Conservation (phyloP, 2,888 invertebrate genomes). For the Macrostomum cliftonense region DNA sequence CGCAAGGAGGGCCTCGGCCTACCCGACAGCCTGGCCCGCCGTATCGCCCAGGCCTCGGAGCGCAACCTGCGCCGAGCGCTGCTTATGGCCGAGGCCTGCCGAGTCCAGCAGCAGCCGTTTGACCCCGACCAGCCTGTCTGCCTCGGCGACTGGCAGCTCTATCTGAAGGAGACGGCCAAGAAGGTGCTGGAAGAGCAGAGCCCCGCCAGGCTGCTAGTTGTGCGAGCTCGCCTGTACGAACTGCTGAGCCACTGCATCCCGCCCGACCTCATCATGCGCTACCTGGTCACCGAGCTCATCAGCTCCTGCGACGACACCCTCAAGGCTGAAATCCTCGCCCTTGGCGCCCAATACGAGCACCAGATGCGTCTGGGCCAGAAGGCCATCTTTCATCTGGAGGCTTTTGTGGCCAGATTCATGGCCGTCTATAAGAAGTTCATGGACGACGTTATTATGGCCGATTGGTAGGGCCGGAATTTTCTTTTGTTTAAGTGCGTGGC, state of each 20-base stretch:
- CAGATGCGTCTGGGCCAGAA: slow-evolving; percentile 76
- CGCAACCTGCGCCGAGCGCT: slow-evolving; percentile 77
- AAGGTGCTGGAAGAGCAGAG: slow-evolving; percentile 69
- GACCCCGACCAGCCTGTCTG: slow-evolving; percentile 56
- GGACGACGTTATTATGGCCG: slow-evolving; percentile 42
- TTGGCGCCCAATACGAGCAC: slow-evolving; percentile 77
- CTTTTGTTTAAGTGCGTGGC: too few species aligned
- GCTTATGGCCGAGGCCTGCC: slow-evolving; percentile 76
- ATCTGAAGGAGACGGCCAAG: slow-evolving; percentile 62
- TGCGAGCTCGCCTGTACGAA: slow-evolving; percentile 74
- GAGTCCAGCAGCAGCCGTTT: slow-evolving; percentile 59
- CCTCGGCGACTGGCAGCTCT: slow-evolving; percentile 80
- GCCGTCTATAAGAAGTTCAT: slow-evolving; percentile 69
- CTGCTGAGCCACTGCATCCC: slow-evolving; percentile 81
- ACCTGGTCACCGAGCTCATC: slow-evolving; percentile 61
- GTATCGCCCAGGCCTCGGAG: slow-evolving; percentile 58
- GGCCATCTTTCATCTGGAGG: slow-evolving; percentile 84
- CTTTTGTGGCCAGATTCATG: slow-evolving; percentile 91
- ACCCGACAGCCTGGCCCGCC: slow-evolving; percentile 54
- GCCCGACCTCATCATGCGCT: slow-evolving; percentile 61
- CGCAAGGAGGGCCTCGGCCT: slow-evolving; percentile 53
- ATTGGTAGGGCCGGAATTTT: too few species aligned
- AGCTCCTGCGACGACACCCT: slow-evolving; percentile 72
- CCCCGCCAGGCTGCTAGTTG: slow-evolving; percentile 56
- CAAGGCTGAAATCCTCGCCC: slow-evolving; percentile 61